Percentiles rank a stretch among this genome's conserved stretches.
phyloP scores from a whole-genome alignment of 2,797 vertebrate genomes.

The Myiotriccus ornatus region DNA sequence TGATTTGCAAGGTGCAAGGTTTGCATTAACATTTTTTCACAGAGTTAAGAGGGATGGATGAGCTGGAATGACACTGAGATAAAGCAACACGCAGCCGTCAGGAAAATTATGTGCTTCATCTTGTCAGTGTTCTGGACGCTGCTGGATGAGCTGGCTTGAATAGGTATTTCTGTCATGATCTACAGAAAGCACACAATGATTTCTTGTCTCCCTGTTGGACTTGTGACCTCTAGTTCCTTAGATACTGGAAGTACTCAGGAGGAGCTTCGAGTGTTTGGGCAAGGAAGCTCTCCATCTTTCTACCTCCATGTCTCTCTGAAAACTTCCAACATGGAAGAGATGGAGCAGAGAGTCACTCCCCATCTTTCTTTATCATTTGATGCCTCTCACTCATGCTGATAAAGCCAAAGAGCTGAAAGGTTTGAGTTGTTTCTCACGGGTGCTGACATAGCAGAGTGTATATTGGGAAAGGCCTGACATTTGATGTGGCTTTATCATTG shows the following conservation, averaged over 20 bases:
- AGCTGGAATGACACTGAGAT: neutral
- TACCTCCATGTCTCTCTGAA: neutral
- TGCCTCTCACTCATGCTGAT: neutral
- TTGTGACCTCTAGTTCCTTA: neutral
- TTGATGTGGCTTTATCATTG: constrained; percentile 35
- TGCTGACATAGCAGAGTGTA: neutral
- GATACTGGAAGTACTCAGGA: neutral
- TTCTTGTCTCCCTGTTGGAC: neutral
- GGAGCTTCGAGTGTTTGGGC: neutral
- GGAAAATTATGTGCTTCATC: neutral
- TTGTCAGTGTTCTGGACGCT: neutral
- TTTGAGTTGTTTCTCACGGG: neutral
- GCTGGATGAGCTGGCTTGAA: neutral
- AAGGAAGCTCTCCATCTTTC: neutral
- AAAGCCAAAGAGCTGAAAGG: constrained; percentile 1
- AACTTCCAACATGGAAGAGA: neutral
- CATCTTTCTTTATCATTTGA: neutral
- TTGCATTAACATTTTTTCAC: neutral
- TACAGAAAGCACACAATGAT: neutral
- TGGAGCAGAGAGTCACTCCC: neutral
- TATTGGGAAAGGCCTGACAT: neutral
- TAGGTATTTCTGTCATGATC: neutral
- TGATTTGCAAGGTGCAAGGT: neutral
- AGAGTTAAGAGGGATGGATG: neutral
- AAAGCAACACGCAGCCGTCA: neutral